Evolutionary conservation across 2,113 vertebrate species (phyloP).

Genomic region (Corythoichthys intestinalis): DNA sequence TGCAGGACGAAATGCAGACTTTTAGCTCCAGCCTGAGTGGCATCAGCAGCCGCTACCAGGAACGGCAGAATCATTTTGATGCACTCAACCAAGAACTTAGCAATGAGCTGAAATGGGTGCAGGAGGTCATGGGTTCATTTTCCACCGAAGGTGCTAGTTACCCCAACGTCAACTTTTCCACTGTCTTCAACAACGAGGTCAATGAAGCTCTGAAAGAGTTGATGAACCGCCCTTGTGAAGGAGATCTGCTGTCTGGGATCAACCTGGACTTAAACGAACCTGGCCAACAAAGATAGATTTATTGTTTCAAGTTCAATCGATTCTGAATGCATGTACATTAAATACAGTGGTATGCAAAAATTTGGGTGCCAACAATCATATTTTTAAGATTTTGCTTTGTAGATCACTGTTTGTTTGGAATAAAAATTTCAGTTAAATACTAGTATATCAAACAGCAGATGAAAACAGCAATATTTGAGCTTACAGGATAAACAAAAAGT

Average conservation of each 20-base stretch:
- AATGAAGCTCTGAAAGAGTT: slow-evolving; percentile 81
- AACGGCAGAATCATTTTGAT: slow-evolving; percentile 76
- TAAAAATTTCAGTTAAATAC: too few species aligned
- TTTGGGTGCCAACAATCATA: background rate
- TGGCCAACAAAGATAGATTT: slow-evolving; percentile 51
- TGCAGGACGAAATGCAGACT: slow-evolving; percentile 76
- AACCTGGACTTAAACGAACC: slow-evolving; percentile 69
- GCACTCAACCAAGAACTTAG: slow-evolving; percentile 78
- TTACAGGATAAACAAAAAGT: too few species aligned
- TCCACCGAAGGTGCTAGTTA: slow-evolving; percentile 52
- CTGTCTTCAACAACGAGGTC: slow-evolving; percentile 71
- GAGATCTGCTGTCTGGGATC: slow-evolving; percentile 75
- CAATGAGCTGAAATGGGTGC: slow-evolving; percentile 81
- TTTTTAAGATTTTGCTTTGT: too few species aligned
- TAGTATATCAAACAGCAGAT: too few species aligned
- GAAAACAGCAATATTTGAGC: too few species aligned
- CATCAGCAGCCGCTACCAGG: slow-evolving; percentile 67
- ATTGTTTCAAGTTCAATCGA: background rate
- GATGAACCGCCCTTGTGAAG: slow-evolving; percentile 70
- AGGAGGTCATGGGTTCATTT: slow-evolving; percentile 76
- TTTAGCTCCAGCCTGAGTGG: slow-evolving; percentile 60
- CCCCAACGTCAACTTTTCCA: slow-evolving; percentile 61
- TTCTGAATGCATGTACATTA: background rate
- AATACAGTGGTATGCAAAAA: background rate
- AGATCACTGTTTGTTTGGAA: too few species aligned